A percentile compares a stretch with the other conserved stretches of the same genome.
phyloP scores from a whole-genome alignment of 2,888 invertebrate species.

The Orthonevra nobilis region DNA sequence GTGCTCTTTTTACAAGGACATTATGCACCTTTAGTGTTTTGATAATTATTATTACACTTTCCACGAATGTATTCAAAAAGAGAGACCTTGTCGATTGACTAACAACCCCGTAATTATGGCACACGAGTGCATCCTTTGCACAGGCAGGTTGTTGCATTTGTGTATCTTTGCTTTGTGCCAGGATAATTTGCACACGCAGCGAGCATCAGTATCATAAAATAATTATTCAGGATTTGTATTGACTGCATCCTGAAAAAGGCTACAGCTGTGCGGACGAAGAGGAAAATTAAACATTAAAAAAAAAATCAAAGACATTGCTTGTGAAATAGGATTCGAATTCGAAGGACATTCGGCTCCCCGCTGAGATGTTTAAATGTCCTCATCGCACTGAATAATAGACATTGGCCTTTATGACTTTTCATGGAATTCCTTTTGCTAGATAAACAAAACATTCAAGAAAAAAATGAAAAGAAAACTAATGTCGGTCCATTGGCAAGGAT shows the following conservation, averaged over 20 bases:
- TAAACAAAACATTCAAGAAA: background rate
- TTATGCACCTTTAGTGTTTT: slow-evolving; percentile 14
- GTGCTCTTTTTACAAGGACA: slow-evolving; percentile 36
- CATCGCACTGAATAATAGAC: slow-evolving; percentile 3
- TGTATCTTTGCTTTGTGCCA: slow-evolving; percentile 24
- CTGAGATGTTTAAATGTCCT: slow-evolving; percentile 25
- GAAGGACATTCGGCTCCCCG: slow-evolving; percentile 35
- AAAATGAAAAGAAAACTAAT: slow-evolving; percentile 9
- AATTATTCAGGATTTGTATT: slow-evolving; percentile 49
- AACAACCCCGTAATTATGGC: slow-evolving; percentile 37
- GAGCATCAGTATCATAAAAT: slow-evolving; percentile 36
- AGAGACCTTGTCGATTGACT: slow-evolving; percentile 22
- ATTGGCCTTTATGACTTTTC: slow-evolving; percentile 30
- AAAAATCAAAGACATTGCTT: slow-evolving; percentile 44
- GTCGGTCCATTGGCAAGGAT: slow-evolving; percentile 14
- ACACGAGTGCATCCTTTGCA: slow-evolving; percentile 15
- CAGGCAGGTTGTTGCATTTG: slow-evolving; percentile 29
- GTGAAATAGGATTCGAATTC: slow-evolving; percentile 31
- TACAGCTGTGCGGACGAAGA: background rate
- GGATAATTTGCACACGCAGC: slow-evolving; percentile 34
- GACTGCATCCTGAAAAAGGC: background rate
- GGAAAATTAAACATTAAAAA: too few species aligned
- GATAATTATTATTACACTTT: slow-evolving; percentile 52
- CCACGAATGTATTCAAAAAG: slow-evolving; percentile 27
- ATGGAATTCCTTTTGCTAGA: slow-evolving; percentile 24